Evolutionary conservation across 2,797 vertebrate genomes (phyloP).

Genomic region (Glossophaga mutica): DNA sequence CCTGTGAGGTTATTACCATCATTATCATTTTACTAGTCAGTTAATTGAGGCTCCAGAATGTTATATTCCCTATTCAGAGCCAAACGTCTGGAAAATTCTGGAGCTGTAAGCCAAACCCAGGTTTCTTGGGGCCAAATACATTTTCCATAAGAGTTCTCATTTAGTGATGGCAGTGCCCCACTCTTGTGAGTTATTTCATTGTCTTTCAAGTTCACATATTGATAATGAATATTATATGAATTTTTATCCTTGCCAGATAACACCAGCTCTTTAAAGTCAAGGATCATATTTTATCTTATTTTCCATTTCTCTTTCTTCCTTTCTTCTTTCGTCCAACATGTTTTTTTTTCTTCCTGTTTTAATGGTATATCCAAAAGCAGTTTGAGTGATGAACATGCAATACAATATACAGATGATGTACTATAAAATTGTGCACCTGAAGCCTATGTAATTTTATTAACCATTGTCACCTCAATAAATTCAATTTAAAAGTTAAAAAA

Average conservation of each 20-base stretch:
- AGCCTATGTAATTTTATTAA: neutral
- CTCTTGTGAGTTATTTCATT: neutral
- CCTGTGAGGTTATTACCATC: neutral
- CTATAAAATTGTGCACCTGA: neutral
- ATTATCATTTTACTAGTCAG: neutral
- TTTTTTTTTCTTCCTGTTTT: neutral
- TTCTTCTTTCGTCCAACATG: neutral
- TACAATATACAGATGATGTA: neutral
- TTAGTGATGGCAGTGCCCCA: neutral
- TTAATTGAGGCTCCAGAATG: neutral
- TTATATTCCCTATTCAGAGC: neutral
- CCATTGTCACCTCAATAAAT: neutral
- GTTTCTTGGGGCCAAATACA: neutral
- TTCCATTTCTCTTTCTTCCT: neutral
- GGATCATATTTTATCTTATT: neutral
- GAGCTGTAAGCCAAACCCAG: neutral
- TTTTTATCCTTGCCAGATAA: neutral
- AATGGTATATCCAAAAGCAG: neutral
- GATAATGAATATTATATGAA: neutral
- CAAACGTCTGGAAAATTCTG: neutral
- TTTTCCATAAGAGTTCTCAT: neutral
- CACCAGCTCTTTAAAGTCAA: neutral
- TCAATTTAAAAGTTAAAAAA: neutral
- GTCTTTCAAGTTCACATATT: neutral
- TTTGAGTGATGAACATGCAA: neutral